A percentile compares a stretch with the other conserved stretches of the same genome.
Evolutionary conservation across 2,888 invertebrate genomes (phyloP).

Genomic region (Neocrepidodera transversa): DNA sequence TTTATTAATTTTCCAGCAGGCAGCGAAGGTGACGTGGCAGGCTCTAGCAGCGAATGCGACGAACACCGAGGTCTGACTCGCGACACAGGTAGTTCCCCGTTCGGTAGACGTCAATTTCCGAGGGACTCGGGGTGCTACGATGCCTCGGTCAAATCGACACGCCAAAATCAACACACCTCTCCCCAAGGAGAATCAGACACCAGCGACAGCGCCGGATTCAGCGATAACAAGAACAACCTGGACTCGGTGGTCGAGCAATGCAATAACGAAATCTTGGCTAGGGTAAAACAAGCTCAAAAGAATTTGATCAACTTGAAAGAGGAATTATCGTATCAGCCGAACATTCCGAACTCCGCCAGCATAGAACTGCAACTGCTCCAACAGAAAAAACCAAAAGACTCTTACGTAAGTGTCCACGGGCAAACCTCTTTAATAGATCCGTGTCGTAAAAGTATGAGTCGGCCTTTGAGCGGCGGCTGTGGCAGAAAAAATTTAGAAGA

Average conservation of each 20-base stretch:
- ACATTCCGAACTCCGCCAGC: slow-evolving; percentile 57
- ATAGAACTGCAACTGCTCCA: slow-evolving; percentile 41
- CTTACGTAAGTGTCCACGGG: slow-evolving; percentile 64
- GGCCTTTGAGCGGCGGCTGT: slow-evolving; percentile 52
- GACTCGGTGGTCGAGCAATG: slow-evolving; percentile 68
- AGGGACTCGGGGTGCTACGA: slow-evolving; percentile 86
- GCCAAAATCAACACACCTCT: slow-evolving; percentile 58
- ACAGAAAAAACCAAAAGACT: slow-evolving; percentile 63
- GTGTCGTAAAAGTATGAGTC: slow-evolving; percentile 61
- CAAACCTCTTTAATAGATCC: slow-evolving; percentile 66
- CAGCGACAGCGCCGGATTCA: slow-evolving; percentile 63
- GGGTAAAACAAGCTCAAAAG: slow-evolving; percentile 64
- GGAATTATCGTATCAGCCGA: slow-evolving; percentile 59
- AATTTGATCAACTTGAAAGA: slow-evolving; percentile 64
- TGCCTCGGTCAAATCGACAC: slow-evolving; percentile 61
- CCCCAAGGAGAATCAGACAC: slow-evolving; percentile 62
- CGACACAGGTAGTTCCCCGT: slow-evolving; percentile 65
- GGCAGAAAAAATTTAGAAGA: slow-evolving; percentile 58
- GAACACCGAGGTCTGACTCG: slow-evolving; percentile 60
- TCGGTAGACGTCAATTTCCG: slow-evolving; percentile 79
- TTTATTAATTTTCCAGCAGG: slow-evolving; percentile 63
- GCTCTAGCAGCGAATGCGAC: slow-evolving; percentile 81
- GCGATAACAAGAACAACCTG: slow-evolving; percentile 63
- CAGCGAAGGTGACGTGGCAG: slow-evolving; percentile 79
- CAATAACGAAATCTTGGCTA: slow-evolving; percentile 67